phyloP scores from a whole-genome alignment of 2,113 vertebrate species.

The Pipa parva region DNA sequence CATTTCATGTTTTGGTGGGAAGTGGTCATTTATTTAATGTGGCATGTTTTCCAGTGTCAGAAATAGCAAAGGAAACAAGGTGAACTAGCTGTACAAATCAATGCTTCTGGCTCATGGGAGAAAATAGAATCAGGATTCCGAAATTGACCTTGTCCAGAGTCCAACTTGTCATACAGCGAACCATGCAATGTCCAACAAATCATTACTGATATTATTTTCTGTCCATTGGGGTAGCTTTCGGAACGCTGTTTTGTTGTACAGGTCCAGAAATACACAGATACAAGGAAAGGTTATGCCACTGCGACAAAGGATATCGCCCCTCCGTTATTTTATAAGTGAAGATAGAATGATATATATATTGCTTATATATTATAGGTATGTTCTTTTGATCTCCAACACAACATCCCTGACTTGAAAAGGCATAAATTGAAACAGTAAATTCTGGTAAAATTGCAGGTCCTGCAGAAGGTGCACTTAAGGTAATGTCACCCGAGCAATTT shows the following conservation, averaged over 20 bases:
- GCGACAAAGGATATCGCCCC: background rate
- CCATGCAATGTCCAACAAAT: slow-evolving; percentile 60
- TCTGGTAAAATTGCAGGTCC: too few species aligned
- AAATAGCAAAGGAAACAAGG: slow-evolving; percentile 89
- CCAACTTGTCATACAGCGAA: slow-evolving; percentile 73
- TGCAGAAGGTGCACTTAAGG: too few species aligned
- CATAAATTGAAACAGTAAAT: too few species aligned
- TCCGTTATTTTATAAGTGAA: background rate
- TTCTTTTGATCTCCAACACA: too few species aligned
- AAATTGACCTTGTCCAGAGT: slow-evolving; percentile 80
- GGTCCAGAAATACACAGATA: slow-evolving; percentile 13
- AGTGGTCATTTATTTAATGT: slow-evolving; percentile 83
- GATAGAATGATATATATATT: background rate
- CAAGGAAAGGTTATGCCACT: background rate
- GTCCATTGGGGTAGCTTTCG: slow-evolving; percentile 45
- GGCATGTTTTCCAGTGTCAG: slow-evolving; percentile 86
- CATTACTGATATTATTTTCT: slow-evolving; percentile 54
- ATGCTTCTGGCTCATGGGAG: slow-evolving; percentile 80
- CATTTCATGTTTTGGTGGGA: slow-evolving; percentile 79
- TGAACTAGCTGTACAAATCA: slow-evolving; percentile 90
- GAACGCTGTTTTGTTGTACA: slow-evolving; percentile 9
- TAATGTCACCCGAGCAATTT: too few species aligned
- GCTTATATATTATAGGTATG: too few species aligned
- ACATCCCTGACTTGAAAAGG: too few species aligned
- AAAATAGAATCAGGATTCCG: slow-evolving; percentile 82